phyloP scores from a whole-genome alignment of 2,888 invertebrate species.

The Abrostola tripartita region DNA sequence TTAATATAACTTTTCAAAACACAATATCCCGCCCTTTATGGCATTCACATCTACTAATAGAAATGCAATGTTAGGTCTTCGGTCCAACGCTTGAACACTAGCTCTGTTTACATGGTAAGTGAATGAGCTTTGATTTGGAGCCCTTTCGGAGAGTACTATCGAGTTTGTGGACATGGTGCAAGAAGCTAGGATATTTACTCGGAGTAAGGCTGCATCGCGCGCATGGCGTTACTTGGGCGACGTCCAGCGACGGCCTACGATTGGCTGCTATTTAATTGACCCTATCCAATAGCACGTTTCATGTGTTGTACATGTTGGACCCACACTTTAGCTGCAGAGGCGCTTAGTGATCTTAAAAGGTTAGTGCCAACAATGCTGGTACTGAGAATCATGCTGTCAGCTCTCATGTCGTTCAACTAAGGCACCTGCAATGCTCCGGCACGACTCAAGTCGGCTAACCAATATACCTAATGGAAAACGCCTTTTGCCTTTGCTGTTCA shows the following conservation, averaged over 20 bases:
- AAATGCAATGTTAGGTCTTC: neutral
- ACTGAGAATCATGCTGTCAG: no score
- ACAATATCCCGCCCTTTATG: neutral
- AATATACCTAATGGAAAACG: no score
- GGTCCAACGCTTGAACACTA: neutral
- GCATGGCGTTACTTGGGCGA: neutral
- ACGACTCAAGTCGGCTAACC: no score
- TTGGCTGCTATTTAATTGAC: neutral
- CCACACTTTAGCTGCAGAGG: no score
- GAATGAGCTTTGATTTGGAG: neutral
- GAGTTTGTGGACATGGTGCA: neutral
- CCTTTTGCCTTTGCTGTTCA: no score
- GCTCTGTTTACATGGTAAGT: neutral
- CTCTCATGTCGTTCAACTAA: no score
- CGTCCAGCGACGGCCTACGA: constrained; percentile 3
- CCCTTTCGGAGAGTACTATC: neutral
- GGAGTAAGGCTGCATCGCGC: neutral
- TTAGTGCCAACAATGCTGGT: no score
- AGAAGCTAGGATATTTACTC: neutral
- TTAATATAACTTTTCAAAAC: no score
- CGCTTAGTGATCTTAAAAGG: no score
- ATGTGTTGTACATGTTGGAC: neutral
- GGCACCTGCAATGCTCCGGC: no score
- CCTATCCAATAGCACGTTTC: constrained; percentile 1
- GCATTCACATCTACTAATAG: neutral